A percentile compares a stretch with the other conserved stretches of the same genome.
phyloP scores from a whole-genome alignment of 2,797 vertebrate genomes.

The Syngnathus acus region DNA sequence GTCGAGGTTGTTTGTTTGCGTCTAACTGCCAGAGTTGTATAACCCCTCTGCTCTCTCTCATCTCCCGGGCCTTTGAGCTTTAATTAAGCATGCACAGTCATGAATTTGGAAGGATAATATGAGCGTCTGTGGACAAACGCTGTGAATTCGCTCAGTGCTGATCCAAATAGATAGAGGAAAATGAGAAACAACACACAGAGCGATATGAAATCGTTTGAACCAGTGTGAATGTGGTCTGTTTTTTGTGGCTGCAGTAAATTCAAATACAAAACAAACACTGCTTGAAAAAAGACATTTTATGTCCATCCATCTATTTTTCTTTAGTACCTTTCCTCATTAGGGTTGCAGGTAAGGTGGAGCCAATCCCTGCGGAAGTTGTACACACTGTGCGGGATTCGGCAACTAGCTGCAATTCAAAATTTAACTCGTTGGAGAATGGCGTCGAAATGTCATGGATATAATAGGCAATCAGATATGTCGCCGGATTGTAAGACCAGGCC shows the following conservation, averaged over 20 bases:
- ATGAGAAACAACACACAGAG: background rate
- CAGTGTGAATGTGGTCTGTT: background rate
- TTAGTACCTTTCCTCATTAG: too few relatives aligned
- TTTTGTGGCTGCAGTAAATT: background rate
- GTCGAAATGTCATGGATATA: too few relatives aligned
- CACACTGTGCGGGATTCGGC: too few relatives aligned
- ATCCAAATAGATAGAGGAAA: background rate
- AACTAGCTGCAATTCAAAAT: too few relatives aligned
- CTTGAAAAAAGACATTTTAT: background rate
- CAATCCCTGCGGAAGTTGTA: too few relatives aligned
- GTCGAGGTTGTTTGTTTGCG: conserved; percentile 2
- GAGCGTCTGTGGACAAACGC: conserved; percentile 5
- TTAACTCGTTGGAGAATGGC: too few relatives aligned
- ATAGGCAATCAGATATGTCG: too few relatives aligned
- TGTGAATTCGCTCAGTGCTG: background rate
- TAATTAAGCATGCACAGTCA: conserved; percentile 41
- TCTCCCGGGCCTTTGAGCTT: conserved; percentile 11
- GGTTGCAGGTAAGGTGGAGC: too few relatives aligned
- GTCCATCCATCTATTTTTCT: too few relatives aligned
- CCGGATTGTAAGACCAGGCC: too few relatives aligned
- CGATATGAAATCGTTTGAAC: background rate
- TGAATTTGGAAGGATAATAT: conserved; percentile 21
- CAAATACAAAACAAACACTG: background rate
- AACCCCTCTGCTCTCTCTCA: background rate
- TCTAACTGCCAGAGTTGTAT: background rate